These are phyloP conservation scores for Chydorus sphaericus DNA, from an alignment of 2,888 invertebrate species.

Conservation along the genomic window DNA sequence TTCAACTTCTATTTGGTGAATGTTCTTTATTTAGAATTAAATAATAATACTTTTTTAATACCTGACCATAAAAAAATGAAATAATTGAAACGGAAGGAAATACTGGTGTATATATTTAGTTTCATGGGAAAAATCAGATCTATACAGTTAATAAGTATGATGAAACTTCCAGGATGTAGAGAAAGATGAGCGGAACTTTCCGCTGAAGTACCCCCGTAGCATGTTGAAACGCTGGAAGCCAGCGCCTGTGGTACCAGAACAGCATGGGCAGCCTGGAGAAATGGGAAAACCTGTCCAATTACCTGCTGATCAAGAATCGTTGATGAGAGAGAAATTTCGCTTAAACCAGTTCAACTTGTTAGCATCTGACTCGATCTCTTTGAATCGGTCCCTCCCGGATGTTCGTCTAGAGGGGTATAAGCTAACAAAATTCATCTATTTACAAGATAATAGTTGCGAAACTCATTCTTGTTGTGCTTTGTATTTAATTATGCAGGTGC, in stretches of 20 bases:
- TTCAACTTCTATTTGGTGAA: not conserved
- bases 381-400: slow-evolving; percentile 88
- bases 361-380: slow-evolving; percentile 92
- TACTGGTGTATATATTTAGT: no score
- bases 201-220: slow-evolving; percentile 24
- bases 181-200: slow-evolving; percentile 11
- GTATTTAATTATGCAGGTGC: slow-evolving; percentile 41
- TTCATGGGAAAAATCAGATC: no score
- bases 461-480: not conserved
- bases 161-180: no score
- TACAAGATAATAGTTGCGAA: not conserved
- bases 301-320: slow-evolving; percentile 65
- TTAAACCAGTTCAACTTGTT: slow-evolving; percentile 96
- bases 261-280: slow-evolving; percentile 68
- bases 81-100: no score
- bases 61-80: no score
- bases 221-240: slow-evolving; percentile 46
- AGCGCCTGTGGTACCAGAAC: slow-evolving; percentile 51
- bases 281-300: slow-evolving; percentile 81
- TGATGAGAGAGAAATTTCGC: slow-evolving; percentile 90
- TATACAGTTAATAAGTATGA: no score
- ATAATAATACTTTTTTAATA: not conserved
- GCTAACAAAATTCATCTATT: not conserved
- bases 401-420: slow-evolving; percentile 81
- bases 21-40: not conserved